A percentile compares a stretch with the other conserved stretches of the same genome.
These are phyloP conservation scores for Laodelphax striatellus DNA, from an alignment of 1,140 invertebrate genomes.

Conservation along the genomic window DNA sequence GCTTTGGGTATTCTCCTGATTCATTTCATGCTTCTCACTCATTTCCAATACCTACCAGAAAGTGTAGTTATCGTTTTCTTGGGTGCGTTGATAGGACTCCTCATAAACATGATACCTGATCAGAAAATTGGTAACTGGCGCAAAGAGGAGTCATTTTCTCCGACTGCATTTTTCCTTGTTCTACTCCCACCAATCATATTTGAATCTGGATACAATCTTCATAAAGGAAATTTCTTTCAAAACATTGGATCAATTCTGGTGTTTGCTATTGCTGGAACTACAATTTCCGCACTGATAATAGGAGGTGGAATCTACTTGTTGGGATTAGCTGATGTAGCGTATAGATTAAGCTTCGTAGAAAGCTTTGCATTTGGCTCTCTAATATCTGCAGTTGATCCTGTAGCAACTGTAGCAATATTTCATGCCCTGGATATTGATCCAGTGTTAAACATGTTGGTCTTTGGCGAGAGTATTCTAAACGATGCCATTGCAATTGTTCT, in stretches of 20 bases:
- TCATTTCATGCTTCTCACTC: slow-evolving; percentile 87
- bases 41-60: slow-evolving; percentile 94
- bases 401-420: slow-evolving; percentile 96
- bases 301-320: slow-evolving; percentile 91
- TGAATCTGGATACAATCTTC: slow-evolving; percentile 96
- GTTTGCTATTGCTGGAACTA: slow-evolving; percentile 94
- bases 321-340: slow-evolving; percentile 80
- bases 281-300: slow-evolving; percentile 88
- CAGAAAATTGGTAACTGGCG: slow-evolving; percentile 86
- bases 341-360: slow-evolving; percentile 84
- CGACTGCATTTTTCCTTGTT: slow-evolving; percentile 93
- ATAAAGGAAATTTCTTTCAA: slow-evolving; percentile 98
- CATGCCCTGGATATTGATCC: slow-evolving; percentile 92
- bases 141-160: slow-evolving; percentile 93
- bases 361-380: slow-evolving; percentile 97
- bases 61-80: slow-evolving; percentile 95
- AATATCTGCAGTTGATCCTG: slow-evolving; percentile 98
- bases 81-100: slow-evolving; percentile 81
- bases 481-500: slow-evolving; percentile 97
- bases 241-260: slow-evolving; percentile 91
- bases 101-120: slow-evolving; percentile 82
- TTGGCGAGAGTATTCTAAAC: slow-evolving; percentile 95
- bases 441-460: slow-evolving; percentile 95
- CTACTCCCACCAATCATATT: slow-evolving; percentile 97
- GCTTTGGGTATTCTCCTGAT: slow-evolving; percentile 88